Evolutionary conservation across 2,797 vertebrate species (phyloP).

Genomic region (Centroberyx gerrardi): DNA sequence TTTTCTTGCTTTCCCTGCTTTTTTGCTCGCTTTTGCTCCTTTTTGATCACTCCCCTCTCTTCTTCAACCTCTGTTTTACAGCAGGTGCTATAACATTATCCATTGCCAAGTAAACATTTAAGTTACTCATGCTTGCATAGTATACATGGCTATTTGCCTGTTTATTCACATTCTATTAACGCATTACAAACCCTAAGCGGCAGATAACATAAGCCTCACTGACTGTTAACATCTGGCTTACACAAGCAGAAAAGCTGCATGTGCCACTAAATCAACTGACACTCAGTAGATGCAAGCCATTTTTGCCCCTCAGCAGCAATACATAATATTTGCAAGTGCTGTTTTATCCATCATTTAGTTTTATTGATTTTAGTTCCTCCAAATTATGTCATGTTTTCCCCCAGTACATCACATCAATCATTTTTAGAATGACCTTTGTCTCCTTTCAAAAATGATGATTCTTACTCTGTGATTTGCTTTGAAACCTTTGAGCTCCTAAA

Average conservation of each 20-base stretch:
- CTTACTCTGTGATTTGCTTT: conserved; percentile 87
- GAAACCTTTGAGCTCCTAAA: conserved; percentile 65
- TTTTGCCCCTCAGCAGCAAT: conserved; percentile 12
- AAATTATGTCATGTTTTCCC: conserved; percentile 10
- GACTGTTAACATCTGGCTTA: conserved; percentile 56
- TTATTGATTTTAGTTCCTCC: conserved; percentile 20
- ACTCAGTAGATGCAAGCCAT: conserved; percentile 29
- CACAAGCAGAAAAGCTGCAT: conserved; percentile 62
- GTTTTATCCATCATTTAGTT: conserved; percentile 30
- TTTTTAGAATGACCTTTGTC: conserved; percentile 52
- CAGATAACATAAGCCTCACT: conserved; percentile 41
- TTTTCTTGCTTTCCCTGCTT: conserved; percentile 44
- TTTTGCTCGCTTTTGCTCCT: conserved; percentile 27
- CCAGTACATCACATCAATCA: conserved; percentile 40
- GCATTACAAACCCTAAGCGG: conserved; percentile 45
- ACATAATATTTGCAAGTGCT: conserved; percentile 26
- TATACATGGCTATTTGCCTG: conserved; percentile 13
- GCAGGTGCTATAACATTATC: conserved; percentile 38
- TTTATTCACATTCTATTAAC: conserved; percentile 43
- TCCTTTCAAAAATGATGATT: conserved; percentile 71
- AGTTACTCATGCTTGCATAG: conserved; percentile 43
- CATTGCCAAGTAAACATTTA: conserved; percentile 32
- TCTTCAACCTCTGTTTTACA: conserved; percentile 30
- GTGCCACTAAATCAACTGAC: conserved; percentile 47
- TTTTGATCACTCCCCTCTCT: conserved; percentile 10